These are phyloP conservation scores for Eupeodes corollae DNA, from an alignment of 1,140 invertebrate genomes.

Conservation along the genomic window DNA sequence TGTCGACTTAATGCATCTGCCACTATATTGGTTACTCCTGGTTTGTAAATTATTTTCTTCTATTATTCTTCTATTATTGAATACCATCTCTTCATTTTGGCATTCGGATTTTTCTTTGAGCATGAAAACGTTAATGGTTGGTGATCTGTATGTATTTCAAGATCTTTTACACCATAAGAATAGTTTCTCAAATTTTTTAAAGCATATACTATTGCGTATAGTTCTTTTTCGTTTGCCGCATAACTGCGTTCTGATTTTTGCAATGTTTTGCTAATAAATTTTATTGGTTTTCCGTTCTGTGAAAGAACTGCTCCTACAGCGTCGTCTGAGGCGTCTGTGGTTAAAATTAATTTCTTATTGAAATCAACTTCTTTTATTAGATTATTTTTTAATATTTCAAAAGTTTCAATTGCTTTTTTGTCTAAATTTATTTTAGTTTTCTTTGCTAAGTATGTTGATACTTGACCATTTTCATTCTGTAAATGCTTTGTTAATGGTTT, in stretches of 20 bases:
- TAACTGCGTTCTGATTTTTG: too few species aligned
- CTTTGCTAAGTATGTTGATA: conserved; percentile 2
- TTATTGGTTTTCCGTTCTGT: conserved; percentile 16
- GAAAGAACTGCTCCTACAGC: too few species aligned
- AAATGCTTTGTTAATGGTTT: conserved; percentile 4
- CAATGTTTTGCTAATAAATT: conserved; percentile 16
- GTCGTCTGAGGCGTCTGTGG: conserved; percentile 21
- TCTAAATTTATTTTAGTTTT: conserved; percentile 1
- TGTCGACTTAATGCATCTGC: conserved; percentile 19
- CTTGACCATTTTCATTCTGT: conserved; percentile 1
- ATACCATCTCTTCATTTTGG: conserved; percentile 39
- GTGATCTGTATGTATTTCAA: too few species aligned
- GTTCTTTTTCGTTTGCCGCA: too few species aligned
- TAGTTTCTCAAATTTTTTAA: conserved; percentile 38
- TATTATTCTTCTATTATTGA: conserved; percentile 36
- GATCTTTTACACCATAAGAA: conserved; percentile 37
- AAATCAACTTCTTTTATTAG: conserved; percentile 27
- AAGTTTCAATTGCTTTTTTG: conserved; percentile 16
- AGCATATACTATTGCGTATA: too few species aligned
- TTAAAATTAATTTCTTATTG: conserved; percentile 17
- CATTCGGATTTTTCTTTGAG: conserved; percentile 36
- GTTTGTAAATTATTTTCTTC: conserved; percentile 30
- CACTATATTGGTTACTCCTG: conserved; percentile 22
- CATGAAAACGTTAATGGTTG: conserved; percentile 38
- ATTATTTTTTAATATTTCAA: conserved; percentile 32